Percentiles rank a stretch among this genome's conserved stretches.
These are phyloP conservation scores for Pterocles orientalis DNA, from an alignment of 2,113 vertebrate genomes.

Conservation along the genomic window DNA sequence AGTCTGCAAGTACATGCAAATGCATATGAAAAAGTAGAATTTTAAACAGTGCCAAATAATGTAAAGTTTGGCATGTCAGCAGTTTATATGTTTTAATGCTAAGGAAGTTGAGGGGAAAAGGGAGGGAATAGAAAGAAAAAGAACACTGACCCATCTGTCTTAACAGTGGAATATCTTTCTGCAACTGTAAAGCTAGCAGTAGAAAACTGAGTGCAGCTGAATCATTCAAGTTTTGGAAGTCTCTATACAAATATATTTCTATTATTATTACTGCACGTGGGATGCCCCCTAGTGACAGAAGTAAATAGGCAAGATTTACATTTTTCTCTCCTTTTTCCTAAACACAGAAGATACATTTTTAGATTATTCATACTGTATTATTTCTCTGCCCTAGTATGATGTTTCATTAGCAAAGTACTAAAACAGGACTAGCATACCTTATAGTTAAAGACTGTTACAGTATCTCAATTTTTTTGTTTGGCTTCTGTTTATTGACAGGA, in stretches of 20 bases:
- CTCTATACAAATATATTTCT: not conserved
- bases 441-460: not conserved
- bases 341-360: not conserved
- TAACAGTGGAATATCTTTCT: not conserved
- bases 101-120: not conserved
- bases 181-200: not conserved
- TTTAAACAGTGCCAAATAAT: not conserved
- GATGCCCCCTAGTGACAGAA: slow-evolving; percentile 74
- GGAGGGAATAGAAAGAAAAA: not conserved
- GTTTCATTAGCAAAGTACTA: not conserved
- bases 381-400: not conserved
- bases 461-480: not conserved
- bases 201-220: not conserved
- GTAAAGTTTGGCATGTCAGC: not conserved
- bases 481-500: not conserved
- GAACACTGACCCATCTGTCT: not conserved
- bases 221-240: not conserved
- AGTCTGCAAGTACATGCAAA: not conserved
- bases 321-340: not conserved
- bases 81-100: not conserved
- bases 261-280: not conserved
- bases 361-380: not conserved
- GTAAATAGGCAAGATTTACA: not conserved
- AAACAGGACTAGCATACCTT: not conserved
- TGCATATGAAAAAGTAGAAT: not conserved